These are phyloP conservation scores for Gymnocypris eckloni DNA, from an alignment of 2,797 vertebrate species.

Conservation along the genomic window DNA sequence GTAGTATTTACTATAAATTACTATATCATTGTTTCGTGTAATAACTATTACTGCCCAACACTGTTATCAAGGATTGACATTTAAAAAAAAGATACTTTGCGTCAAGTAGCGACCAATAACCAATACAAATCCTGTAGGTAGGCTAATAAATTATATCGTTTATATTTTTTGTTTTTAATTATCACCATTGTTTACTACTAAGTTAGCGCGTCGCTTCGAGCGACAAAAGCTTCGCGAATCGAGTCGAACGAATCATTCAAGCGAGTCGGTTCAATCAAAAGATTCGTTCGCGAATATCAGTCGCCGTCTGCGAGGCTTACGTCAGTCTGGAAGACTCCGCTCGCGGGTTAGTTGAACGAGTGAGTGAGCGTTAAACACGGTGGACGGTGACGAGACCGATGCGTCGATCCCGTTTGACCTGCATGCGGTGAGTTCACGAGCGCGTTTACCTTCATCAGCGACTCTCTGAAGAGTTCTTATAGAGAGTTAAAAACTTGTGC, in stretches of 20 bases:
- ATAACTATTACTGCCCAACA: too few species aligned
- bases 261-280: neutral
- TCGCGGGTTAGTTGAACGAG: neutral
- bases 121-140: neutral
- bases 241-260: neutral
- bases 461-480: neutral
- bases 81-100: neutral
- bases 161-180: neutral
- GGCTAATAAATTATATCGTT: neutral
- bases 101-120: neutral
- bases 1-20: too few species aligned
- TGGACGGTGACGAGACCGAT: constrained; percentile 64
- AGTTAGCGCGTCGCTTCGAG: neutral
- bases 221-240: neutral
- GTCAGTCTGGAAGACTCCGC: constrained; percentile 35
- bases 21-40: too few species aligned
- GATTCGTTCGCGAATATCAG: neutral
- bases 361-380: neutral
- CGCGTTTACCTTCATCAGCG: neutral
- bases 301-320: neutral
- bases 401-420: constrained; percentile 77
- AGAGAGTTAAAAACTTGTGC: neutral
- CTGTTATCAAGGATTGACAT: too few species aligned
- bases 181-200: neutral
- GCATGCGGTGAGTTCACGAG: constrained; percentile 81